Conservation (phyloP, 2,113 vertebrate genomes). For the Ia io region DNA sequence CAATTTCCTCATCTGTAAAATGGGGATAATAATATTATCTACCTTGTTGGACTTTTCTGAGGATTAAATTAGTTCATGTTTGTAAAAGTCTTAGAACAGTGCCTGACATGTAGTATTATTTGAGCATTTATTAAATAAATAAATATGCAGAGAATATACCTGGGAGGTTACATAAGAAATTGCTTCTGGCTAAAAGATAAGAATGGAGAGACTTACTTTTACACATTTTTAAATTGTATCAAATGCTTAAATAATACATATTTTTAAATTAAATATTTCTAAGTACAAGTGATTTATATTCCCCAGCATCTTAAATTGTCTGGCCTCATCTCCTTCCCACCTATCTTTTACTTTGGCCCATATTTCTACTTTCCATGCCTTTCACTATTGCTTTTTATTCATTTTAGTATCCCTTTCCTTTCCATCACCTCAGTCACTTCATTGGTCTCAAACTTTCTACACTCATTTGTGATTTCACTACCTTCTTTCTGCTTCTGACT, state of each 20-base stretch:
- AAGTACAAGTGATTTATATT: slow-evolving; percentile 1
- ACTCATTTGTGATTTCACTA: slow-evolving; percentile 1
- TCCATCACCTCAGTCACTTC: not conserved
- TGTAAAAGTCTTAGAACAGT: not conserved
- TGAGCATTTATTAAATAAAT: not conserved
- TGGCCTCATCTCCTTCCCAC: not conserved
- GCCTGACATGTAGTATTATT: not conserved
- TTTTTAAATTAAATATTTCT: slow-evolving; percentile 20
- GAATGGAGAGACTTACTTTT: not conserved
- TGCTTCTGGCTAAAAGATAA: not conserved
- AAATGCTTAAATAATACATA: not conserved
- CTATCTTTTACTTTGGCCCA: not conserved
- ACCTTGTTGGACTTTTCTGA: not conserved
- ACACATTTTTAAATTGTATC: not conserved
- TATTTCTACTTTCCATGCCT: not conserved
- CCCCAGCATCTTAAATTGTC: not conserved
- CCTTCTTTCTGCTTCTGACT: not conserved
- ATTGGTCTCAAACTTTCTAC: not conserved
- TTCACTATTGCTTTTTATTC: not conserved
- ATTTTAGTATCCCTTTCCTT: not conserved
- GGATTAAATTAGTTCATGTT: not conserved
- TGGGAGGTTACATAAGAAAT: not conserved
- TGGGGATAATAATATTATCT: not conserved
- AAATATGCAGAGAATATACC: not conserved
- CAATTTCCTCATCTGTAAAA: not conserved